These are phyloP conservation scores for Crenichthys baileyi DNA, from an alignment of 2,797 vertebrate species.

Conservation along the genomic window DNA sequence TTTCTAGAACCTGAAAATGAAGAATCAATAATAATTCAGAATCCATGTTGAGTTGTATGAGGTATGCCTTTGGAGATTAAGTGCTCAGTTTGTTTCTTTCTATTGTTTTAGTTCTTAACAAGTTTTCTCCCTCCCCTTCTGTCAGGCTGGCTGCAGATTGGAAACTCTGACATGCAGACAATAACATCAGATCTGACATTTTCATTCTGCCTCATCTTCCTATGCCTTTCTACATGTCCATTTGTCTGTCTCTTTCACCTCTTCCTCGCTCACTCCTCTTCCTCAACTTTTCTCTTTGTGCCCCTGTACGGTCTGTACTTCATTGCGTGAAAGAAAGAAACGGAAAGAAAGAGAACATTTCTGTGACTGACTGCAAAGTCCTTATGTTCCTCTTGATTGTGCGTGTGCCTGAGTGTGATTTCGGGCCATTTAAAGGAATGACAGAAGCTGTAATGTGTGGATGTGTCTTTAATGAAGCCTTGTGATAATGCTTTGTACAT, in stretches of 20 bases:
- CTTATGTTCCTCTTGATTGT: constrained; percentile 25
- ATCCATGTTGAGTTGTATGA: background rate
- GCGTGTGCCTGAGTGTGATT: background rate
- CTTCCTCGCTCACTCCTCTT: constrained; percentile 34
- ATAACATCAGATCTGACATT: constrained; percentile 67
- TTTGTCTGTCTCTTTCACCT: constrained; percentile 39
- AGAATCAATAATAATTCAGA: background rate
- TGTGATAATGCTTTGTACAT: constrained; percentile 15
- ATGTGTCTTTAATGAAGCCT: constrained; percentile 21
- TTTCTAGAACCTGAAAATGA: background rate
- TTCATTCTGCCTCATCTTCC: constrained; percentile 42
- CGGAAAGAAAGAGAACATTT: constrained; percentile 18
- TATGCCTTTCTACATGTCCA: constrained; percentile 32
- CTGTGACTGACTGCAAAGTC: constrained; percentile 26
- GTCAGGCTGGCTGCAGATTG: constrained; percentile 46
- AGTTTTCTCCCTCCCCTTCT: constrained; percentile 17
- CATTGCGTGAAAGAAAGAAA: constrained; percentile 11
- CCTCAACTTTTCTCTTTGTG: constrained; percentile 37
- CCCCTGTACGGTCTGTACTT: constrained; percentile 25
- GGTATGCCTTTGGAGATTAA: background rate
- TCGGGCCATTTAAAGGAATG: constrained; percentile 10
- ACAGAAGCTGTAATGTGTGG: constrained; percentile 7
- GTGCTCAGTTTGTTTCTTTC: constrained; percentile 22
- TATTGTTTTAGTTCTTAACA: constrained; percentile 34
- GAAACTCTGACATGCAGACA: constrained; percentile 59